phyloP scores from a whole-genome alignment of 2,113 vertebrate genomes.

The Otolemur garnettii region DNA sequence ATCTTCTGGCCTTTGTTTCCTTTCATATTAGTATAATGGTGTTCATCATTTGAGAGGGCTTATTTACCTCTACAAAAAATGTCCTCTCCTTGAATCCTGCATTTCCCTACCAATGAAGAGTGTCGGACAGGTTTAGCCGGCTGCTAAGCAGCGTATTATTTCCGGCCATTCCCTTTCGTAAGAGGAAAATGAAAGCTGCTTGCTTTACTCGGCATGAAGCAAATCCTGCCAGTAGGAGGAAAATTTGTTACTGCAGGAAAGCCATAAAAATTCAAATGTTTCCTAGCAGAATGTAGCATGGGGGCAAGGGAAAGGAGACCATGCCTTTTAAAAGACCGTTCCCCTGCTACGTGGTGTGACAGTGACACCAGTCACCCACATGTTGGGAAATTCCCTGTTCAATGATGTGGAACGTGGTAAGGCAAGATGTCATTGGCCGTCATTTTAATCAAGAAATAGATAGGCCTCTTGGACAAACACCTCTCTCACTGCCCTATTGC shows the following conservation, averaged over 20 bases:
- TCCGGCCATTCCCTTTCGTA: constrained; percentile 63
- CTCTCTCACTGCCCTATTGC: background rate
- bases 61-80: constrained; percentile 69
- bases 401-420: background rate
- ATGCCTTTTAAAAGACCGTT: constrained; percentile 21
- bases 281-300: constrained; percentile 44
- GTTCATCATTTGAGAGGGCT: constrained; percentile 73
- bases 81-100: constrained; percentile 58
- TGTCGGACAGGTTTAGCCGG: constrained; percentile 68
- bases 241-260: constrained; percentile 77
- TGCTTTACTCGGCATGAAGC: constrained; percentile 77
- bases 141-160: constrained; percentile 76
- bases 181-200: constrained; percentile 82
- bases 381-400: constrained; percentile 6
- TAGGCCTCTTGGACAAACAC: background rate
- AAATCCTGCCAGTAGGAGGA: constrained; percentile 80
- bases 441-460: background rate
- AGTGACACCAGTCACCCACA: background rate
- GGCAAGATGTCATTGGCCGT: background rate
- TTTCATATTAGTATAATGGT: constrained; percentile 75
- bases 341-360: background rate
- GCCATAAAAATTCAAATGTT: constrained; percentile 79
- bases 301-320: constrained; percentile 70
- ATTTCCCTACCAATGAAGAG: constrained; percentile 68
- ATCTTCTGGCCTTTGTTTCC: constrained; percentile 78